Conservation (phyloP, 1,140 invertebrate species). For the Dinoponera quadriceps region DNA sequence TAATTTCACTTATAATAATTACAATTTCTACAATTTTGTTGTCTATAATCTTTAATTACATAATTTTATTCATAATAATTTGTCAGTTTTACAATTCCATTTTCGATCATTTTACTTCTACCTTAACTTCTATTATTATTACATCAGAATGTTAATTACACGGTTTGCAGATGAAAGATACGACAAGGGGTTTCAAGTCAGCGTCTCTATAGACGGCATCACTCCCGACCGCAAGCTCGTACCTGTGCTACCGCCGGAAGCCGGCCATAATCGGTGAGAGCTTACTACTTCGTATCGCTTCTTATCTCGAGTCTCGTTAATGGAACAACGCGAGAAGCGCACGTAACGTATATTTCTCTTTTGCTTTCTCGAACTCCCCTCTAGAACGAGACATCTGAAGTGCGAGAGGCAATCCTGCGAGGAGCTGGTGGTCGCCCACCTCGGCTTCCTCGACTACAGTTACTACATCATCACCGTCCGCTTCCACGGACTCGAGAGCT, state of each 20-base stretch:
- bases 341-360: no score
- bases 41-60: no score
- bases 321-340: neutral
- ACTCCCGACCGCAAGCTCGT: conserved; percentile 90
- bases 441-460: conserved; percentile 95
- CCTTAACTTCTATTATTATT: no score
- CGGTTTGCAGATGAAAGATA: conserved; percentile 92
- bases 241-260: conserved; percentile 87
- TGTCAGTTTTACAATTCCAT: no score
- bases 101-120: no score
- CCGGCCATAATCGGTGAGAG: conserved; percentile 89
- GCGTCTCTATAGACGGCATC: conserved; percentile 92
- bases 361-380: conserved; percentile 55
- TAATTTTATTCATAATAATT: no score
- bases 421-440: conserved; percentile 94
- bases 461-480: conserved; percentile 94
- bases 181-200: conserved; percentile 94
- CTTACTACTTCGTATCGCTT: no score
- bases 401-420: conserved; percentile 94
- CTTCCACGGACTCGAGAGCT: conserved; percentile 94
- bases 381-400: conserved; percentile 91
- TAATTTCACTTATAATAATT: no score
- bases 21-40: no score
- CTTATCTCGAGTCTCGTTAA: neutral
- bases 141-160: neutral